These are phyloP conservation scores for Heteropelma amictum DNA, from an alignment of 2,888 invertebrate genomes.

Conservation along the genomic window DNA sequence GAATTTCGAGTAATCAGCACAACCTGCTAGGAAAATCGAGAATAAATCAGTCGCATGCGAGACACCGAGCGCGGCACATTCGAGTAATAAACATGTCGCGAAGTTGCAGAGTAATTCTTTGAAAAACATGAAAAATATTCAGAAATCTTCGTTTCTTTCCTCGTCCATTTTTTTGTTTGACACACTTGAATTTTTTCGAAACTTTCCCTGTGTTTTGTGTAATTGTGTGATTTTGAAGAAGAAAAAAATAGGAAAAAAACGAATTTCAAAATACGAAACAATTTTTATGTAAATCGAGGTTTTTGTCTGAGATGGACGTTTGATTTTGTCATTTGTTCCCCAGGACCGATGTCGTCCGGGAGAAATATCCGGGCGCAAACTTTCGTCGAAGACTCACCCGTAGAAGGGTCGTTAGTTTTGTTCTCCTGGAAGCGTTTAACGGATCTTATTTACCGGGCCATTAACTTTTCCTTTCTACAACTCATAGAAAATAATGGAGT, in stretches of 20 bases:
- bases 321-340: not conserved
- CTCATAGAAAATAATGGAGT: conserved; percentile 45
- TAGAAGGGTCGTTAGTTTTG: not conserved
- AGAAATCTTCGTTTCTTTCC: not conserved
- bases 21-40: no score
- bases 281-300: no score
- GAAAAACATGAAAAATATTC: not conserved
- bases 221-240: no score
- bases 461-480: conserved; percentile 56
- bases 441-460: conserved; percentile 57
- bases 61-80: no score
- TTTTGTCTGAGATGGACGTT: not conserved
- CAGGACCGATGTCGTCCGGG: not conserved
- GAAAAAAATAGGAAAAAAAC: no score
- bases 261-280: no score
- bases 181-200: not conserved
- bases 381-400: not conserved
- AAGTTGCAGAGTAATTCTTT: not conserved
- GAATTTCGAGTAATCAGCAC: no score
- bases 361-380: not conserved
- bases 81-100: not conserved
- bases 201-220: not conserved
- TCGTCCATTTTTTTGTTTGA: not conserved
- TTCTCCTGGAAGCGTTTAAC: conserved; percentile 38
- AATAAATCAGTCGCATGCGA: no score